Base-by-base conservation (phyloP, 2,113 vertebrate species). In the Acrocephalus kingi region DNA sequence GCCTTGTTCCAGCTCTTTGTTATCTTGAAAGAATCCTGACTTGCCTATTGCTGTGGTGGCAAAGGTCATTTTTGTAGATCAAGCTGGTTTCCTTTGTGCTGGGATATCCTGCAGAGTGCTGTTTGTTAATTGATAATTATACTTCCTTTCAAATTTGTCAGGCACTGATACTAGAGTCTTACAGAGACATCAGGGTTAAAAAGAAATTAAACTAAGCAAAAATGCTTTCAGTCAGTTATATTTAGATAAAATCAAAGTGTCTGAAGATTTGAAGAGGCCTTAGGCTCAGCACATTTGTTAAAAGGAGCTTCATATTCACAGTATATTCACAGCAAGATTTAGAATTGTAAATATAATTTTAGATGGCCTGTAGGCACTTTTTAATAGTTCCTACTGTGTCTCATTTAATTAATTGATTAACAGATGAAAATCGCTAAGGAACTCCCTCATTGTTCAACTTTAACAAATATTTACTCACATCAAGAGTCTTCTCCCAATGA, bases 41-140 rank as follows among this genome's bases (percentile, higher is more conserved):
- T 86, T 88, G 71, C 37, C 27, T 66, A 31, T 73, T 88, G 72
- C 94, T 84, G 17, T 35, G 25, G 27, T 91, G 73, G 39, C 59
- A 96, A 81, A 96, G 90, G 88, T 87, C 84, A 84, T 78, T 94
- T 90, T 10, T 94, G 66, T 61, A 84, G 72, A 90, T 74, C 45
- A 48, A 84, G 45, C 14, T 85, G 72, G 63, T 71, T 96, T 91
- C 58, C 58, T 93, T 58, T 81, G 48, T 61, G 27, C 48, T 91
- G 69, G 41, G 41, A 69, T 84, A 95, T 93, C 78, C 85, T 94
- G 81, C 78, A 91, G 90, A 79, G 18, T 19, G 25, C 12, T 93
- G 46, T 88, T 79, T 84, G 30, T 54, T 93, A 82, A 88, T 43
- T 91, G 82, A 95, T 94, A 96, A 67, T 91, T 72, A 56, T 21